Evolutionary conservation across 2,888 invertebrate species (phyloP), one percentile per base, ranked within the genome.

Genomic region (Eupithecia abbreviata): DNA sequence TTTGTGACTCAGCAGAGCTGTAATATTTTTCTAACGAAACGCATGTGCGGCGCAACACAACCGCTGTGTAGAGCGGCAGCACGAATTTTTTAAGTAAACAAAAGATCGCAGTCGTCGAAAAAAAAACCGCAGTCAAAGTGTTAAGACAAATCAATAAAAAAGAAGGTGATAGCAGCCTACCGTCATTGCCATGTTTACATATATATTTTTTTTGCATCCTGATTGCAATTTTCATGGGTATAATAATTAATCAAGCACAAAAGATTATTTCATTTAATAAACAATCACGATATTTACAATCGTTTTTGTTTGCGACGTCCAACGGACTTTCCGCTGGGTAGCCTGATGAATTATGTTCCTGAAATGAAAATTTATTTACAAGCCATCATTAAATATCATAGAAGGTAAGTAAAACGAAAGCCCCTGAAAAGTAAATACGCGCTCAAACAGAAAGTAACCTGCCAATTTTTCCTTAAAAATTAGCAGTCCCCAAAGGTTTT

Each of bases 401-500:
- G 10, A 47, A 69, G 69, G 69, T 69, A 72, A 51, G 42, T 42
- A 74, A 73, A 73, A 62, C 43, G 49, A 18, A 67, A 73, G 58
- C 75, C 71, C 30, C 62, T 18, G 58, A 73, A 58, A 70, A 62
- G 75, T 73, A 78, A 75, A 75, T 75, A 75, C 71, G 15, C 51
- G 65, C 6, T 15, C 66, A 62, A 73, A 75, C 41, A 72, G 71
- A 73, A 71, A 67, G n/a, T 9, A 71, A 80, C 82, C 85, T 85
- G 88, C 85, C 86, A 87, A 88, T 88, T 89, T 90, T 86, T 82
- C 87, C 84, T 82, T 74, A 78, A 85, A 93, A 93, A 92, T 92
- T 92, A 89, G 90, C 87, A 92, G 91, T 90, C 92, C 90, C 90
- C 90, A 90, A 90, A 90, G 88, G 90, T 90, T 89, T 88, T 84